Evolutionary conservation across 2,888 invertebrate genomes (phyloP).

Genomic region (Melolontha melolontha): DNA sequence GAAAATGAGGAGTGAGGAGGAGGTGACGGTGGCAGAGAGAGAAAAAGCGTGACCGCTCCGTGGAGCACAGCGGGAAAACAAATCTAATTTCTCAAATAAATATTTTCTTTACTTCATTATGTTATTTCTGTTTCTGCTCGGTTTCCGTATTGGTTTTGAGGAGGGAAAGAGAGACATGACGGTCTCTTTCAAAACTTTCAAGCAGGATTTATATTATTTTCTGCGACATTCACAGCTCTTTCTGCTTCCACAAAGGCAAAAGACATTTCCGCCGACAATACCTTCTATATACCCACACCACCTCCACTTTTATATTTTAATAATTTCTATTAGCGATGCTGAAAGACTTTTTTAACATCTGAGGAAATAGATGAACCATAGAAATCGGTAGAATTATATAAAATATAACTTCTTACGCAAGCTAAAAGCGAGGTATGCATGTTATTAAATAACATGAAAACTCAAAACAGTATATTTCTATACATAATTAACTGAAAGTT

Average conservation of each 20-base stretch:
- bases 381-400: too few species aligned
- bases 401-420: too few species aligned
- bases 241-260: constrained; percentile 5
- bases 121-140: constrained; percentile 65
- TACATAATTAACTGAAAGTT: too few species aligned
- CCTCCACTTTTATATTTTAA: constrained; percentile 10
- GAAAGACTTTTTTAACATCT: not conserved
- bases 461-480: too few species aligned
- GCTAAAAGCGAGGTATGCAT: too few species aligned
- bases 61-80: constrained; percentile 61
- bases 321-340: not conserved
- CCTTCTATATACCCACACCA: constrained; percentile 1
- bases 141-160: constrained; percentile 51
- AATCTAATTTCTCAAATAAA: constrained; percentile 68
- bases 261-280: constrained; percentile 26
- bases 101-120: constrained; percentile 66
- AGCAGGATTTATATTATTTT: constrained; percentile 29
- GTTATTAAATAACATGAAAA: too few species aligned
- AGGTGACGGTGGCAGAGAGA: constrained; percentile 37
- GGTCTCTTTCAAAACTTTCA: constrained; percentile 29
- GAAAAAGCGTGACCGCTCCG: constrained; percentile 31
- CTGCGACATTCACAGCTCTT: constrained; percentile 15
- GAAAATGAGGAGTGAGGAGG: not conserved
- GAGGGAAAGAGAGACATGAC: constrained; percentile 24
- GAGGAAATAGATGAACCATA: too few species aligned